Conservation (phyloP, 2,888 invertebrate genomes). For the Malthinus seriepunctatus region DNA sequence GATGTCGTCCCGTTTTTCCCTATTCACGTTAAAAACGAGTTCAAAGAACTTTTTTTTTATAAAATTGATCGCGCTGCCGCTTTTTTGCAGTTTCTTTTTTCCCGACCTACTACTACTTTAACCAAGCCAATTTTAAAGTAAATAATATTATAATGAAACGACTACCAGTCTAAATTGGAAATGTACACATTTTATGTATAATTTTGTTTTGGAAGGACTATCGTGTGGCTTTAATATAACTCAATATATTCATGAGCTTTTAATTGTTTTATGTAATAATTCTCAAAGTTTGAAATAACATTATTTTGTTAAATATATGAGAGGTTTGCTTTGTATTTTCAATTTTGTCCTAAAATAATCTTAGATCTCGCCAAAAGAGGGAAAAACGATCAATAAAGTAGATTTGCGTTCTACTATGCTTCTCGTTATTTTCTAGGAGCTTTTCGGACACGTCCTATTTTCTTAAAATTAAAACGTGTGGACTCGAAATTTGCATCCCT, state of each 20-base stretch:
- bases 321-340: too few relatives aligned
- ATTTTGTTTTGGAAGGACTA: conserved; percentile 3
- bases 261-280: conserved; percentile 3
- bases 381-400: too few relatives aligned
- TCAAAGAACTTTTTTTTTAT: conserved; percentile 42
- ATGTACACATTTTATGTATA: conserved; percentile 1
- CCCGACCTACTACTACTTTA: too few relatives aligned
- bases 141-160: background rate
- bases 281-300: conserved; percentile 4
- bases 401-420: too few relatives aligned
- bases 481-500: too few relatives aligned
- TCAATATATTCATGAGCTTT: background rate
- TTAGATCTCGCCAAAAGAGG: too few relatives aligned
- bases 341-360: too few relatives aligned
- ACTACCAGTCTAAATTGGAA: background rate
- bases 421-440: too few relatives aligned
- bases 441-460: too few relatives aligned
- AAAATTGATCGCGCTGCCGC: conserved; percentile 12
- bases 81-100: conserved; percentile 13
- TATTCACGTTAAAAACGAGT: conserved; percentile 33
- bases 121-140: too few relatives aligned
- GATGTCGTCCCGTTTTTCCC: conserved; percentile 34
- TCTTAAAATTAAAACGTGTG: too few relatives aligned
- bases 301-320: too few relatives aligned
- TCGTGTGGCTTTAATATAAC: background rate